A percentile compares a stretch with the other conserved stretches of the same genome.
These are phyloP conservation scores for Drosophila antonietae DNA, from an alignment of 2,888 invertebrate species.

Conservation along the genomic window DNA sequence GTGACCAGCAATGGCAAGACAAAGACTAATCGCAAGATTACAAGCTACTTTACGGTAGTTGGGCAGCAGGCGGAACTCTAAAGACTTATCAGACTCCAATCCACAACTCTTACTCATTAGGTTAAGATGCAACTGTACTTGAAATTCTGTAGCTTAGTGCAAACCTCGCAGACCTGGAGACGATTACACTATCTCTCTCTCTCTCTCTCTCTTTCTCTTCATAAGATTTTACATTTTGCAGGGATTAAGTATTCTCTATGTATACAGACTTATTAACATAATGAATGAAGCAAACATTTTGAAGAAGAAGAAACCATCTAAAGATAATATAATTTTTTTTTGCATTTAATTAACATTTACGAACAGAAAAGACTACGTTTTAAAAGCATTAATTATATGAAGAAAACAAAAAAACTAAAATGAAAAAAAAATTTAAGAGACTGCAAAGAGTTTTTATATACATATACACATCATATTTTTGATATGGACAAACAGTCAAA, in stretches of 20 bases:
- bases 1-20: slow-evolving; percentile 56
- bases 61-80: slow-evolving; percentile 80
- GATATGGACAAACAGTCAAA: slow-evolving; percentile 35
- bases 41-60: slow-evolving; percentile 81
- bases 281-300: slow-evolving; percentile 16
- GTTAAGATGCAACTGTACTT: slow-evolving; percentile 69
- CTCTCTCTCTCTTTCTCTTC: slow-evolving; percentile 2
- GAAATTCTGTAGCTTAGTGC: slow-evolving; percentile 54
- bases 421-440: slow-evolving; percentile 54
- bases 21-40: slow-evolving; percentile 76
- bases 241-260: slow-evolving; percentile 74
- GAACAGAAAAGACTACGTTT: slow-evolving; percentile 73
- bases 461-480: slow-evolving; percentile 23
- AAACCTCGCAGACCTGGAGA: slow-evolving; percentile 65
- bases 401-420: slow-evolving; percentile 10
- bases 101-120: slow-evolving; percentile 68
- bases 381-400: slow-evolving; percentile 67
- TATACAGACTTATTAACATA: slow-evolving; percentile 37
- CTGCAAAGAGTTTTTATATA: slow-evolving; percentile 61
- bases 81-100: slow-evolving; percentile 68
- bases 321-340: slow-evolving; percentile 15
- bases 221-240: slow-evolving; percentile 63
- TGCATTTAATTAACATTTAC: slow-evolving; percentile 55
- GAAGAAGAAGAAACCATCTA: slow-evolving; percentile 10
- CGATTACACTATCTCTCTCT: slow-evolving; percentile 24